Evolutionary conservation across 2,888 invertebrate genomes (phyloP).

Genomic region (Heliconius erato): DNA sequence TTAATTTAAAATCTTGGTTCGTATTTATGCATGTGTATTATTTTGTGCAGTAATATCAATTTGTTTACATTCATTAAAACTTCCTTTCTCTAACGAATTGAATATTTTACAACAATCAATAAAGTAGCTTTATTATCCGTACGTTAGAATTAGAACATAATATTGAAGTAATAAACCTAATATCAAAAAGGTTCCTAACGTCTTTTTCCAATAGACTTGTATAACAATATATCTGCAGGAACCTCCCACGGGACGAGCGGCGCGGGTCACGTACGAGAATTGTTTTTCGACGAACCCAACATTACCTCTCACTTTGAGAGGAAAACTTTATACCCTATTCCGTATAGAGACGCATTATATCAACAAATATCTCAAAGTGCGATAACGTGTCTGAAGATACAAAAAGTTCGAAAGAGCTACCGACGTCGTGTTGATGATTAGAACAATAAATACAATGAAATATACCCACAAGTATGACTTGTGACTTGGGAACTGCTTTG

Average conservation of each 20-base stretch:
- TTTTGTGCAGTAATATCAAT: too few relatives aligned
- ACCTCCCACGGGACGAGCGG: slow-evolving; percentile 53
- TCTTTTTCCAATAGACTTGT: slow-evolving; percentile 50
- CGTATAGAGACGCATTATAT: slow-evolving; percentile 46
- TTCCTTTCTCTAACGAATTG: too few relatives aligned
- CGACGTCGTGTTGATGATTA: slow-evolving; percentile 4
- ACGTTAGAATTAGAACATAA: not conserved
- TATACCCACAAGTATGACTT: not conserved
- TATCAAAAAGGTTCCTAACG: slow-evolving; percentile 58
- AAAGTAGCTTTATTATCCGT: not conserved
- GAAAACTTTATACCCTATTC: slow-evolving; percentile 47
- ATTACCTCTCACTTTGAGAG: slow-evolving; percentile 61
- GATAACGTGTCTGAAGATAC: slow-evolving; percentile 36
- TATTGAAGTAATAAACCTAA: slow-evolving; percentile 69
- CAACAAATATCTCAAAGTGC: slow-evolving; percentile 41
- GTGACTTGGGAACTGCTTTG: not conserved
- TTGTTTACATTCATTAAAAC: too few relatives aligned
- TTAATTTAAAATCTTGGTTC: too few relatives aligned
- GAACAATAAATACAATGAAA: slow-evolving; percentile 22
- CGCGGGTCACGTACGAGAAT: slow-evolving; percentile 71
- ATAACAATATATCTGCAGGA: slow-evolving; percentile 74
- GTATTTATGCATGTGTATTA: too few relatives aligned
- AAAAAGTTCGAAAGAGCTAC: slow-evolving; percentile 19
- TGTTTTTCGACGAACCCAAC: slow-evolving; percentile 75
- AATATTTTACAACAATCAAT: too few relatives aligned